A percentile compares a stretch with the other conserved stretches of the same genome.
Evolutionary conservation across 2,797 vertebrate species (phyloP).

Genomic region (Myotis daubentonii): DNA sequence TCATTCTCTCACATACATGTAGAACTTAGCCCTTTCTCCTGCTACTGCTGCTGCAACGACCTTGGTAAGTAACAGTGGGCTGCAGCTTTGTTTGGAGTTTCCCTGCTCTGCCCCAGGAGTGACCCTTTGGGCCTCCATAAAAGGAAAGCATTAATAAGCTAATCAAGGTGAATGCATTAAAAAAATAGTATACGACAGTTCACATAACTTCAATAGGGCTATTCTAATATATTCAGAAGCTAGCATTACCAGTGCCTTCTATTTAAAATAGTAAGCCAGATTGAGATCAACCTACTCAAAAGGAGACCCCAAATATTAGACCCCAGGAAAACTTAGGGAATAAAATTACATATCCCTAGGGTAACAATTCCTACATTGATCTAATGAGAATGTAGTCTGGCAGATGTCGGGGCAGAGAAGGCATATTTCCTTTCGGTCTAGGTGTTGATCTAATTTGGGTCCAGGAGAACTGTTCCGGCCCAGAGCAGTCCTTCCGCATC

Average conservation of each 20-base stretch:
- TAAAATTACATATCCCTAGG: background rate
- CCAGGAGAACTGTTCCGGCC: background rate
- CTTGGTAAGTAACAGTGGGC: slow-evolving; percentile 78
- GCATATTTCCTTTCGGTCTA: background rate
- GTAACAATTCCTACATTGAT: background rate
- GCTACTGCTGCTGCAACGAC: slow-evolving; percentile 78
- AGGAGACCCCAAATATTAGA: slow-evolving; percentile 13
- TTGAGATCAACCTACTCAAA: slow-evolving; percentile 35
- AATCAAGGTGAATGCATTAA: slow-evolving; percentile 72
- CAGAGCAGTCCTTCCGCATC: background rate
- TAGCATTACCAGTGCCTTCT: slow-evolving; percentile 6
- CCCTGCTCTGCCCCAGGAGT: slow-evolving; percentile 76
- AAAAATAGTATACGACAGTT: slow-evolving; percentile 36
- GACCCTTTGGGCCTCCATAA: slow-evolving; percentile 70
- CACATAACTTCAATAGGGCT: background rate
- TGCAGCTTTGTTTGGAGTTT: slow-evolving; percentile 77
- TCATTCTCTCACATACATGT: slow-evolving; percentile 78
- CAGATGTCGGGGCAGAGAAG: background rate
- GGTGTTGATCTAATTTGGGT: background rate
- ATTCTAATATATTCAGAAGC: slow-evolving; percentile 43
- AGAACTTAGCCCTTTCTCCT: slow-evolving; percentile 81
- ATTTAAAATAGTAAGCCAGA: slow-evolving; percentile 47
- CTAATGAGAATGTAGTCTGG: background rate
- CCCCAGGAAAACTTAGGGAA: slow-evolving; percentile 30
- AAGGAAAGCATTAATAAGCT: slow-evolving; percentile 75